Base-by-base conservation (phyloP, 2,888 invertebrate species). In the Malthinus seriepunctatus region DNA sequence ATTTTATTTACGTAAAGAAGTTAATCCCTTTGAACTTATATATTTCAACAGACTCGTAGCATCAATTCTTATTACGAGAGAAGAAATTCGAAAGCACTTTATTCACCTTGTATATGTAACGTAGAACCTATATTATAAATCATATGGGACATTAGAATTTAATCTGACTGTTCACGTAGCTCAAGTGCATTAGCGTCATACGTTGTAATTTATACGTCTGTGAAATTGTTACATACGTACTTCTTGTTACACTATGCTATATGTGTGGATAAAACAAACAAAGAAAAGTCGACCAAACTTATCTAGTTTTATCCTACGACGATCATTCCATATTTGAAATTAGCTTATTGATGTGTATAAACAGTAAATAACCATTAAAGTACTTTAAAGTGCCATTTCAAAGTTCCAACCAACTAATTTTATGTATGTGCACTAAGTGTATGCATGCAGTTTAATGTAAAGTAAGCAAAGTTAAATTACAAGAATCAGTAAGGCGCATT, bases 401-500 rank as follows among this genome's bases (percentile, higher is more conserved):
- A 58, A 53, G 38, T 58, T 51, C 59, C 54, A 39, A 37, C 32
- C 59, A 38, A 54, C 54, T 60, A 60, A 60, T 60, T 60, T 51
- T 55, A 51, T 52, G 51, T 56, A 55, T 56, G 47, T 55, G 39
- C 44, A 48, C 48, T n/a, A 32, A 31, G 39, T 42, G 45, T 44
- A 48, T 32, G 49, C 50, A 48, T 39, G 46, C 50, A 45, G 35
- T 45, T 53, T 50, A 48, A 56, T 58, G 56, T 46, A 56, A 58
- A 58, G 52, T 58, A 59, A 54, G 49, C 38, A 53, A 54, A 57
- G 51, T 54, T 61, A 57, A 58, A 60, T 60, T 60, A 53, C 53
- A 50, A 46, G 53, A 62, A 62, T 58, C 62, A 62, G 55, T 50
- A 55, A 58, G 55, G 58, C 58, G 62, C 58, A 55, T 52, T 55